Evolutionary conservation across 2,888 invertebrate species (phyloP).

Genomic region (Eupithecia subumbrata): DNA sequence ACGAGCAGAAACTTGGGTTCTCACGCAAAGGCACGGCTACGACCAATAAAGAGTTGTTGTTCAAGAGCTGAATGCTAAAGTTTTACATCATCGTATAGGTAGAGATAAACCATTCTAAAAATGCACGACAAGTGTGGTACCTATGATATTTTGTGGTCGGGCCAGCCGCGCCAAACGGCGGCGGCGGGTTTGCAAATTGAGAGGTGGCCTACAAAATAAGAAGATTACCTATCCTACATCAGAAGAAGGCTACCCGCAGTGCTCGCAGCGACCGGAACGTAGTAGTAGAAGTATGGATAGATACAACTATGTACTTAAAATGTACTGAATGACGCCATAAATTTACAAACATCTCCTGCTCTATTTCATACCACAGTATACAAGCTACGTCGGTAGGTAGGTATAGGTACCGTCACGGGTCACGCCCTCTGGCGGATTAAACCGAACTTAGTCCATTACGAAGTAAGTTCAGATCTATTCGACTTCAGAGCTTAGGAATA

Average conservation of each 20-base stretch:
- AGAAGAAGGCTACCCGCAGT: too few relatives aligned
- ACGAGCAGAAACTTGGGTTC: constrained; percentile 31
- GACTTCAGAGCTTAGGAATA: not conserved
- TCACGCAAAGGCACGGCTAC: constrained; percentile 22
- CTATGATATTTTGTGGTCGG: too few relatives aligned
- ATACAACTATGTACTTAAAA: too few relatives aligned
- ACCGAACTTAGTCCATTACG: not conserved
- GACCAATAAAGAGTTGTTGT: constrained; percentile 7
- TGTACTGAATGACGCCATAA: too few relatives aligned
- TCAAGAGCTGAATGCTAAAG: not conserved
- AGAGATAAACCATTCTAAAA: too few relatives aligned
- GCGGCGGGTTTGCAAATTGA: too few relatives aligned
- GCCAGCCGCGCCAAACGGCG: too few relatives aligned
- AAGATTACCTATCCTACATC: too few relatives aligned
- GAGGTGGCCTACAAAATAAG: too few relatives aligned
- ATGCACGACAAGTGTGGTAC: too few relatives aligned
- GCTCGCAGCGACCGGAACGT: too few relatives aligned
- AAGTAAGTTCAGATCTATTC: not conserved
- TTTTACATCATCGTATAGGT: not conserved
- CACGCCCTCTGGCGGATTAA: constrained; percentile 2
- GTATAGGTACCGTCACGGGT: not conserved
- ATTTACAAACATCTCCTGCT: not conserved
- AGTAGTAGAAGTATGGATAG: too few relatives aligned
- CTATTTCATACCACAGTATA: not conserved
- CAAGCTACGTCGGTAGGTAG: not conserved